A percentile compares a stretch with the other conserved stretches of the same genome.
phyloP scores from a whole-genome alignment of 2,797 vertebrate species.

The Tolypeutes matacus region DNA sequence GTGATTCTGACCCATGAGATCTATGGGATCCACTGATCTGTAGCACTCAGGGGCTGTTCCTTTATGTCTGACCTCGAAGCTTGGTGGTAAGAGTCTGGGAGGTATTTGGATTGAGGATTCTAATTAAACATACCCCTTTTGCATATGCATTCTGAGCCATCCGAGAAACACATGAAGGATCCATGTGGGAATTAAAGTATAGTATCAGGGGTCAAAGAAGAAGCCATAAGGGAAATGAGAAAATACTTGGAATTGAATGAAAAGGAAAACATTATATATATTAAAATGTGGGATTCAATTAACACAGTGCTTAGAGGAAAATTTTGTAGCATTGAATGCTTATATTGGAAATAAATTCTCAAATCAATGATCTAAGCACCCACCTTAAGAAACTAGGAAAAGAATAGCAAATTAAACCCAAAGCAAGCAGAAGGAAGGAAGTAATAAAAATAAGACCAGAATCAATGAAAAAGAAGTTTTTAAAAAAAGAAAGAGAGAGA shows the following conservation, averaged over 20 bases:
- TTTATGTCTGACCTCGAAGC: neutral
- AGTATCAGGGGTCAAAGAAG: constrained; percentile 43
- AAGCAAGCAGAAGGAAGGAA: constrained; percentile 10
- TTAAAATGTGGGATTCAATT: neutral
- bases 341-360: constrained; percentile 18
- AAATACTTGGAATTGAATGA: constrained; percentile 17
- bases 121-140: neutral
- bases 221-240: constrained; percentile 48
- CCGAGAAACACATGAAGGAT: constrained; percentile 25
- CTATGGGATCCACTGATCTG: neutral
- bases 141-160: constrained; percentile 14
- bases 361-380: constrained; percentile 10
- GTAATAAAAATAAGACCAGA: neutral
- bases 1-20: neutral
- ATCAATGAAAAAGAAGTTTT: neutral
- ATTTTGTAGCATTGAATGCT: constrained; percentile 7
- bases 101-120: neutral
- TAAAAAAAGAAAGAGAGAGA: constrained; percentile 22
- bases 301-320: neutral
- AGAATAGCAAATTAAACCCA: constrained; percentile 54
- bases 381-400: constrained; percentile 35
- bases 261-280: no score
- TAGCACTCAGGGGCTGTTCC: neutral
- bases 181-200: constrained; percentile 16
- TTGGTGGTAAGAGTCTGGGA: constrained; percentile 19